Base-by-base conservation (phyloP, 2,797 vertebrate genomes). In the Sciaenops ocellatus region DNA sequence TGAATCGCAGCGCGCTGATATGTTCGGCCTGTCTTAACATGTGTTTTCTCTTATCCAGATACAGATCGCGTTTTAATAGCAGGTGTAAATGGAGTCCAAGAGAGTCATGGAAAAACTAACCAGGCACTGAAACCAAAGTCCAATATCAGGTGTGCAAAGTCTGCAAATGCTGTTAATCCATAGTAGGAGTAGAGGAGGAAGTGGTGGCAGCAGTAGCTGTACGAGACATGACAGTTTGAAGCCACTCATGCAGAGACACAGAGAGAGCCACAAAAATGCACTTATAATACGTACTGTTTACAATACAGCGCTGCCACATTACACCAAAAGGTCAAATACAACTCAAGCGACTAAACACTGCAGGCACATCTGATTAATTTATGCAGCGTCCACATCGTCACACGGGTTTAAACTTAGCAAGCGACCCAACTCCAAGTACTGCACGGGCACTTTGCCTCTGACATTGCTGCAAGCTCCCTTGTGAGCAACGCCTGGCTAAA, bases 81-180 rank as follows among this genome's bases (percentile, higher is more conserved):
- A 80, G 85, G 85, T 87, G 82, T 87, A 89, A 88, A 92, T 24
- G 34, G 55, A 76, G 80, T 77, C 62, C 55, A 56, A 79, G 69
- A 76, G 82, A 88, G 70, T 88, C 89, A 87, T 90, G 89, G 85
- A 91, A 93, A 90, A 84, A 69, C 18, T n/a, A 63, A 83, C 20
- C 38, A 20, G 51, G 71, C 4, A 1, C 56, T 26, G 73, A 78
- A 80, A 80, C 62, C 77, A 80, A 86, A 84, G 82, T 89, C 73
- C 72, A 80, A 17, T 16, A 51, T 84, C 57, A 78, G 83, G 79
- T 78, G 80, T 63, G 48, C 68, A 73, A 59, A 64, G 57, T 28
- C 48, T 44, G 56, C 26, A 63, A 69, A 60, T 15, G 22, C 22
- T 3, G 1, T 51, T 10, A 10, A 69, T 20, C 2, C 5, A 34